These are phyloP conservation scores for Trichacis sp. DNA, from an alignment of 2,888 invertebrate genomes.

Conservation along the genomic window DNA sequence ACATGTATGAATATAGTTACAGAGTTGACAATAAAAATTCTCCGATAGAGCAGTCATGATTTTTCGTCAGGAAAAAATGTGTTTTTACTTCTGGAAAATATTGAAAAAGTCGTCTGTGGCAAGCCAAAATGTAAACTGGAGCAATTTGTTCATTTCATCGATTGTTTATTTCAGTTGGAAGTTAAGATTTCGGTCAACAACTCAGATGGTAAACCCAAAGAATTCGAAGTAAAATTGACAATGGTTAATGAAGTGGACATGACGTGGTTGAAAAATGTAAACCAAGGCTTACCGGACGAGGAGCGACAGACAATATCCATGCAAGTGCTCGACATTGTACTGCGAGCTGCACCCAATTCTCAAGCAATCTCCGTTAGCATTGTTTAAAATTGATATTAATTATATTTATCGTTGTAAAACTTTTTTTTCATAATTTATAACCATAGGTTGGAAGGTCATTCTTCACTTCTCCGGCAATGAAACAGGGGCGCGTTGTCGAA, in stretches of 20 bases:
- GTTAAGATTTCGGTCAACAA: conserved; percentile 63
- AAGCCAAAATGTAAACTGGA: too few relatives aligned
- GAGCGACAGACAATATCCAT: conserved; percentile 74
- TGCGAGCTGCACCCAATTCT: conserved; percentile 80
- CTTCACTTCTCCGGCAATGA: conserved; percentile 75
- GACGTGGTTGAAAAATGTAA: conserved; percentile 68
- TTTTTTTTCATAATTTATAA: too few relatives aligned
- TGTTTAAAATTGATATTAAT: too few relatives aligned
- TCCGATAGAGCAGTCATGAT: too few relatives aligned
- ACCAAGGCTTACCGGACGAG: conserved; percentile 75
- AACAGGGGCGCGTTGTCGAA: conserved; percentile 67
- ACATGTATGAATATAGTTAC: too few relatives aligned
- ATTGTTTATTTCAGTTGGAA: conserved; percentile 35
- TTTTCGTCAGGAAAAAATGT: too few relatives aligned
- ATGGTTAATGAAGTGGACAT: conserved; percentile 73
- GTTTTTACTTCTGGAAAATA: too few relatives aligned
- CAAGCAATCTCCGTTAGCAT: too few relatives aligned
- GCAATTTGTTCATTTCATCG: not conserved
- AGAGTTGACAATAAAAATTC: too few relatives aligned
- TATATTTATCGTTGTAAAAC: too few relatives aligned
- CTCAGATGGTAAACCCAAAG: conserved; percentile 53
- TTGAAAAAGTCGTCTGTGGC: too few relatives aligned
- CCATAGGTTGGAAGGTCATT: conserved; percentile 89
- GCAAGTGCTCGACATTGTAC: conserved; percentile 88
- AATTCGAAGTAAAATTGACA: conserved; percentile 72